Evolutionary conservation across 2,797 vertebrate species (phyloP).

Genomic region (Astyanax mexicanus): DNA sequence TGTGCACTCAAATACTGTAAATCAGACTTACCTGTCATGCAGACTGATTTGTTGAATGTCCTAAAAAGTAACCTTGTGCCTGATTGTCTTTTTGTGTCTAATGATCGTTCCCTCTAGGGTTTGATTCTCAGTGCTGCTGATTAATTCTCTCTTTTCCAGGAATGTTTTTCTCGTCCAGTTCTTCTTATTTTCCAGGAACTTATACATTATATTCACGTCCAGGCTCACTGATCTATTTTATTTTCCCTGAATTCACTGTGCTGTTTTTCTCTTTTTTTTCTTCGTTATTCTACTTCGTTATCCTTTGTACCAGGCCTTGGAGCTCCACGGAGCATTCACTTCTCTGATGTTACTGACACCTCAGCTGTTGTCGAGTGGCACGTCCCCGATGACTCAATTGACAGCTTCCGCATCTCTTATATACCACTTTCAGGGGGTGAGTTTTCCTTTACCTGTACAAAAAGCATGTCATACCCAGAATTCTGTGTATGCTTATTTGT

Average conservation of each 20-base stretch:
- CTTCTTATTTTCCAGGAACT: conserved; percentile 11
- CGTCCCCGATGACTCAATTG: conserved; percentile 47
- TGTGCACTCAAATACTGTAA: background rate
- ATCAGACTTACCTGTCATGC: background rate
- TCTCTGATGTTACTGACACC: conserved; percentile 92
- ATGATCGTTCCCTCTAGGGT: conserved; percentile 19
- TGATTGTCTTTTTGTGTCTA: conserved; percentile 18
- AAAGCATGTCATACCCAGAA: too few species aligned
- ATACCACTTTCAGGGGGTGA: conserved; percentile 87
- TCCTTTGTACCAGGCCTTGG: conserved; percentile 79
- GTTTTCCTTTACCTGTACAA: conserved; percentile 34
- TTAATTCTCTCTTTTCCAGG: background rate
- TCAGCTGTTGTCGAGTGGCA: conserved; percentile 88
- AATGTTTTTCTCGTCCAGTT: background rate
- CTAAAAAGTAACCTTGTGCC: conserved; percentile 25
- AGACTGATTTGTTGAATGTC: conserved; percentile 9
- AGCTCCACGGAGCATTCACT: conserved; percentile 85
- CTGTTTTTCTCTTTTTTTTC: background rate
- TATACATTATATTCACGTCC: conserved; percentile 9
- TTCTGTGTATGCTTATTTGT: too few species aligned
- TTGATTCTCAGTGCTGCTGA: conserved; percentile 9
- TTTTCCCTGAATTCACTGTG: background rate
- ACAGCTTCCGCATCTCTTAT: conserved; percentile 87
- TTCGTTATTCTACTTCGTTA: too few species aligned
- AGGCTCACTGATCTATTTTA: background rate